Base-by-base conservation (phyloP, 2,113 vertebrate species). In the Puffinus mauretanicus region DNA sequence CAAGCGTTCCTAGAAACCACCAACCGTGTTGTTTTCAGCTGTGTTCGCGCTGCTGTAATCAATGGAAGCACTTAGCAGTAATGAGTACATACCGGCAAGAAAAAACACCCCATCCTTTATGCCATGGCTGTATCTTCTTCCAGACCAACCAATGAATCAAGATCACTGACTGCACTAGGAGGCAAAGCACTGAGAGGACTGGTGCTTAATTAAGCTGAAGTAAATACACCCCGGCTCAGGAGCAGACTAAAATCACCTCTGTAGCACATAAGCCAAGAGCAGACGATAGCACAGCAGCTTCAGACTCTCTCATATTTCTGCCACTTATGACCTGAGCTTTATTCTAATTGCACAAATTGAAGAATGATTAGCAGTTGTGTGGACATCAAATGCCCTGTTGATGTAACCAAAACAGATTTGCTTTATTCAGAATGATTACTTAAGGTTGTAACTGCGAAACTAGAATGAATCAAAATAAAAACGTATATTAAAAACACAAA, bases 1-100 rank as follows among this genome's bases (percentile, higher is more conserved):
- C 32, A 30, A 75, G 38, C 55, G 2, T 95, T 91, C 95, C 90
- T 89, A 66, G 92, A 88, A 96, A 76, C 92, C 94, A 92, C 93
- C 94, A 94, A 87, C 96, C 15, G 88, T 26, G 96, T 42, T 97
- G 93, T 94, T 97, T 94, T 94, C 94, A 82, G 90, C 82, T 91
- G 90, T 85, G 79, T 91, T 94, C 66, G 3, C 6, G 7, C 76
- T 87, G 90, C 88, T 94, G 88, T 95, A 96, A 97, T 96, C 95
- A 97, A 94, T 93, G 82, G 93, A 78, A 94, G 70, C 94, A 90
- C 94, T 93, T 92, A 90, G 84, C 91, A 76, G 82, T 67, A 93
- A 97, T 95, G 94, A 94, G 94, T 79, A 93, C n/a, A 4, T 42
- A 94, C 88, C 7, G 1, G 73, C 85, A 85, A 61, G 89, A 81